These are phyloP conservation scores for Eubucco bourcierii DNA, from an alignment of 2,113 vertebrate genomes.

Conservation along the genomic window DNA sequence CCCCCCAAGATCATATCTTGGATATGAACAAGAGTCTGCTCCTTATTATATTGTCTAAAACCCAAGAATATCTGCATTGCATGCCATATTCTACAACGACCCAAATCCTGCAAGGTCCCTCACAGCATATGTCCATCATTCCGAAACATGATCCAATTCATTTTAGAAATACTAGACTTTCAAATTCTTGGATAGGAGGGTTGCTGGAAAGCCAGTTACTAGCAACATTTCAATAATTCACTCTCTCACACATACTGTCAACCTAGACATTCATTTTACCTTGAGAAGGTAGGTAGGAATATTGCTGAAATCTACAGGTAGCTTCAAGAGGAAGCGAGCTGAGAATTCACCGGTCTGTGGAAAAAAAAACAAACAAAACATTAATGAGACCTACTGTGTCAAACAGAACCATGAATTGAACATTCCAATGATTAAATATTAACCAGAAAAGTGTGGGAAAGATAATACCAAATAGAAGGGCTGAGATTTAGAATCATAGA, in stretches of 20 bases:
- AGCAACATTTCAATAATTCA: conserved; percentile 8
- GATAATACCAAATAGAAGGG: neutral
- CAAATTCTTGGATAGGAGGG: neutral
- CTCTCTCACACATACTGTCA: neutral
- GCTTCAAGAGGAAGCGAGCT: conserved; percentile 94
- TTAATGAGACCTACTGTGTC: conserved; percentile 31
- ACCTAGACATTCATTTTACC: conserved; percentile 77
- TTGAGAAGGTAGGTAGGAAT: conserved; percentile 98
- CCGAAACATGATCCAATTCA: neutral
- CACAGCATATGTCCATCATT: neutral
- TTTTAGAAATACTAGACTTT: neutral
- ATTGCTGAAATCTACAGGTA: conserved; percentile 97
- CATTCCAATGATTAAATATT: neutral
- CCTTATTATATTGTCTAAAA: neutral
- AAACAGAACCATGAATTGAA: conserved; percentile 25
- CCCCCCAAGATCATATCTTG: neutral
- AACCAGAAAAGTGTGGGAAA: neutral
- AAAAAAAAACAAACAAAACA: conserved; percentile 47
- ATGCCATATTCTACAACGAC: neutral
- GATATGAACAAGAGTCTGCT: neutral
- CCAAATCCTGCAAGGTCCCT: neutral
- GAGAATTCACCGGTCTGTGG: conserved; percentile 95
- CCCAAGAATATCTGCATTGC: neutral
- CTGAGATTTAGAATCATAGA: neutral
- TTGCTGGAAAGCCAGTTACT: neutral